These are phyloP conservation scores for Myxocyprinus asiaticus DNA, from an alignment of 2,113 vertebrate genomes.

Conservation along the genomic window DNA sequence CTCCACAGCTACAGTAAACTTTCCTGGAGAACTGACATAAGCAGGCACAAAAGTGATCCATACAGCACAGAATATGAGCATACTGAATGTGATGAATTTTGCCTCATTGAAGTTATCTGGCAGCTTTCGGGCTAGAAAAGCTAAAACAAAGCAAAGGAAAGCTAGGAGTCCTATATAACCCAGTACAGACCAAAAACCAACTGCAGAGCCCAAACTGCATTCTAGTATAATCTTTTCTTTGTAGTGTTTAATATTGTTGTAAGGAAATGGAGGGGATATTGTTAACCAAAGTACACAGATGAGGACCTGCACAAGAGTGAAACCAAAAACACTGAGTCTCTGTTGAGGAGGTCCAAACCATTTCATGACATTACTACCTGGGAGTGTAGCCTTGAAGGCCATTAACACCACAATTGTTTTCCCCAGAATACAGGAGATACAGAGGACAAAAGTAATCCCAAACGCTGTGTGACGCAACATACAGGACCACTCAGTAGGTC, in stretches of 20 bases:
- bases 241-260: constrained; percentile 58
- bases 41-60: not conserved
- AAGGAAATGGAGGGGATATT: constrained; percentile 61
- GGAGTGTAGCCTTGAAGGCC: constrained; percentile 58
- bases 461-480: not conserved
- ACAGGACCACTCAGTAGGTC: not conserved
- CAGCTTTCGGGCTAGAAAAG: not conserved
- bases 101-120: not conserved
- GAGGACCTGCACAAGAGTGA: constrained; percentile 65
- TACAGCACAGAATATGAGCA: not conserved
- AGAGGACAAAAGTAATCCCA: constrained; percentile 3
- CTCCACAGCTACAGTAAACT: not conserved
- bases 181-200: constrained; percentile 70
- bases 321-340: constrained; percentile 26
- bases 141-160: constrained; percentile 52
- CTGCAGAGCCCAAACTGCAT: constrained; percentile 63
- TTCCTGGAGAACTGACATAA: not conserved
- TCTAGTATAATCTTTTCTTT: constrained; percentile 66
- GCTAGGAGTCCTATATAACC: constrained; percentile 68
- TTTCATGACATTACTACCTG: constrained; percentile 1
- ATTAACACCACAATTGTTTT: constrained; percentile 72
- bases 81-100: constrained; percentile 7
- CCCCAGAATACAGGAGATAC: constrained; percentile 30
- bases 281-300: constrained; percentile 68
- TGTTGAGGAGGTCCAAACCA: not conserved